These are phyloP conservation scores for Leptodactylus fuscus DNA, from an alignment of 2,113 vertebrate species.

Conservation along the genomic window DNA sequence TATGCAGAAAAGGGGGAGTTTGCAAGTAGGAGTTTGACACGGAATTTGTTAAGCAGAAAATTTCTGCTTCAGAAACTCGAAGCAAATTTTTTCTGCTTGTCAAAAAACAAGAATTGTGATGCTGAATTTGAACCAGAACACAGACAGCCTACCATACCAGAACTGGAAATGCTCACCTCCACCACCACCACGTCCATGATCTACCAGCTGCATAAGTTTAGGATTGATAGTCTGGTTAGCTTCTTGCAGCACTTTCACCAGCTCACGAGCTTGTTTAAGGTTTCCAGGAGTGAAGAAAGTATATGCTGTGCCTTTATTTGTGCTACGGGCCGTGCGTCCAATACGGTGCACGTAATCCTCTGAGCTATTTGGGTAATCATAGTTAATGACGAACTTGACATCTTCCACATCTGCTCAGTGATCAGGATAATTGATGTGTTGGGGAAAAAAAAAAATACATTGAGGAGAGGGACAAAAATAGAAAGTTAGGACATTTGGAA, in stretches of 20 bases:
- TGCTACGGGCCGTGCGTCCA: conserved; percentile 95
- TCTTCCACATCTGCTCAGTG: conserved; percentile 92
- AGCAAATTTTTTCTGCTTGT: too few relatives aligned
- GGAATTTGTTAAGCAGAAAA: too few relatives aligned
- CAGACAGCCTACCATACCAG: too few relatives aligned
- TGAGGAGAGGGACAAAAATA: conserved; percentile 71
- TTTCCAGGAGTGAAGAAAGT: conserved; percentile 99
- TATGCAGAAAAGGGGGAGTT: too few relatives aligned
- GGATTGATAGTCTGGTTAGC: conserved; percentile 97
- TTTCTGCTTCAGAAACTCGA: too few relatives aligned
- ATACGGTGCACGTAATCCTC: conserved; percentile 98
- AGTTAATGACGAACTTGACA: conserved; percentile 99
- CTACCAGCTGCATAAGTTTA: conserved; percentile 93
- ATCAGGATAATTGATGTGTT: conserved; percentile 56
- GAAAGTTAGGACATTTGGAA: conserved; percentile 72
- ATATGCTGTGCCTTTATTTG: conserved; percentile 98
- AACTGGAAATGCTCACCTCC: conserved; percentile 67
- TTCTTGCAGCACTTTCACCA: conserved; percentile 94
- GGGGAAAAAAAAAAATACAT: conserved; percentile 65
- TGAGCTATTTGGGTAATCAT: conserved; percentile 97
- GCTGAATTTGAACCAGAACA: too few relatives aligned
- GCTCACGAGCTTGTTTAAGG: conserved; percentile 92
- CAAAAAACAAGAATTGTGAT: too few relatives aligned
- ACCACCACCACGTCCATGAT: conserved; percentile 87
- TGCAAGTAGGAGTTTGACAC: too few relatives aligned